Evolutionary conservation across 2,113 vertebrate genomes (phyloP), one percentile per base, ranked within the genome.

Genomic region (Myotis davidii): DNA sequence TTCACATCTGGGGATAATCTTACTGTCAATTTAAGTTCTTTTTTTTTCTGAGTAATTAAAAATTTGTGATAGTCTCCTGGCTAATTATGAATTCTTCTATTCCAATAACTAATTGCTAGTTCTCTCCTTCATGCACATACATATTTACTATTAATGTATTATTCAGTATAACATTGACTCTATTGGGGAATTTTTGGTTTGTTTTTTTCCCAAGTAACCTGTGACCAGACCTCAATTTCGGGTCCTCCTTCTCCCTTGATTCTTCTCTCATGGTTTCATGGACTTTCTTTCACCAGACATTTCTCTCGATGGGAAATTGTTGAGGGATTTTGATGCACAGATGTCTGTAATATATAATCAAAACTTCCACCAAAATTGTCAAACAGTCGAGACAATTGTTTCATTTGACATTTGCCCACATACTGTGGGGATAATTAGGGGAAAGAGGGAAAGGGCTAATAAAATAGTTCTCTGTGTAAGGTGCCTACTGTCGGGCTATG

Each of bases 321-420:
- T 87, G 42, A 88, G 20, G 39, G 13, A 59, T 85, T 82, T 90
- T 77, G 72, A 73, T 81, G 52, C 5, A 25, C 20, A 85, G 13
- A 74, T 86, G 61, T 93, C 79, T 77, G 27, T 73, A 50, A 32
- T 78, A 81, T 12, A 16, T 92, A 93, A 90, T 70, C 59, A 82
- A 52, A 37, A 94, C 39, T 85, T 83, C 21, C 20, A 34, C 64
- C 64, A 79, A 52, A 65, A 91, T 76, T 91, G 84, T 87, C 85
- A 89, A 18, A 85, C 18, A 17, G 23, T 73, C 78, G 92, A 78
- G 64, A 85, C 64, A 69, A 34, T 88, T 88, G 42, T 85, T 88
- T 81, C 48, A 48, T 94, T 73, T 93, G 77, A 88, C 37, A 88
- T 94, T 96, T 88, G 34, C 65, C 37, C 61, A 77, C 77, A 73